Evolutionary conservation across 1,140 invertebrate species (phyloP).

Genomic region (Latrodectus geometricus): DNA sequence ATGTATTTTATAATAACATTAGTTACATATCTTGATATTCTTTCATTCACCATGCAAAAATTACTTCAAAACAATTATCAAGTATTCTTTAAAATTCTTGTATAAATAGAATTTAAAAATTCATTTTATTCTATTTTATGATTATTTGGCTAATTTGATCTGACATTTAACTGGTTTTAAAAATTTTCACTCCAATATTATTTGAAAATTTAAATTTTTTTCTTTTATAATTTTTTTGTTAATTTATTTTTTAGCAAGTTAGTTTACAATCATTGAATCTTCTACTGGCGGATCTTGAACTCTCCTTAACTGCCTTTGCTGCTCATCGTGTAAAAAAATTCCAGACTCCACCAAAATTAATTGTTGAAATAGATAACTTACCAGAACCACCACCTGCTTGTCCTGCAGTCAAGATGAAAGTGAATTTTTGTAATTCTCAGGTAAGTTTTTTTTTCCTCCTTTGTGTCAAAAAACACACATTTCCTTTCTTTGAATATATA

Average conservation of each 20-base stretch:
- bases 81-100: too few relatives aligned
- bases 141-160: too few relatives aligned
- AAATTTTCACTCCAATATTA: too few relatives aligned
- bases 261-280: conserved; percentile 79
- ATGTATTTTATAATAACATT: too few relatives aligned
- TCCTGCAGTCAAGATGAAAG: conserved; percentile 39
- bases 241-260: conserved; percentile 75
- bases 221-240: conserved; percentile 37
- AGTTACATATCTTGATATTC: too few relatives aligned
- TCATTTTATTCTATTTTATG: too few relatives aligned
- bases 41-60: too few relatives aligned
- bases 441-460: not conserved
- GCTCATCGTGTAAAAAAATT: conserved; percentile 83
- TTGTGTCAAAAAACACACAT: too few relatives aligned
- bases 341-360: conserved; percentile 36
- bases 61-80: too few relatives aligned
- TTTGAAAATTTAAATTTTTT: not conserved
- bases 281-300: conserved; percentile 79
- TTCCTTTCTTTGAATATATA: too few relatives aligned
- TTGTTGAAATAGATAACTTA: conserved; percentile 38
- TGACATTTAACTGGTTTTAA: too few relatives aligned
- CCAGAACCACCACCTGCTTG: conserved; percentile 48
- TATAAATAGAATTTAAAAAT: too few relatives aligned
- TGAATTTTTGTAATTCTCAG: conserved; percentile 50
- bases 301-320: conserved; percentile 81